Evolutionary conservation across 2,797 vertebrate genomes (phyloP).

Genomic region (Sebastes taczanowskii): DNA sequence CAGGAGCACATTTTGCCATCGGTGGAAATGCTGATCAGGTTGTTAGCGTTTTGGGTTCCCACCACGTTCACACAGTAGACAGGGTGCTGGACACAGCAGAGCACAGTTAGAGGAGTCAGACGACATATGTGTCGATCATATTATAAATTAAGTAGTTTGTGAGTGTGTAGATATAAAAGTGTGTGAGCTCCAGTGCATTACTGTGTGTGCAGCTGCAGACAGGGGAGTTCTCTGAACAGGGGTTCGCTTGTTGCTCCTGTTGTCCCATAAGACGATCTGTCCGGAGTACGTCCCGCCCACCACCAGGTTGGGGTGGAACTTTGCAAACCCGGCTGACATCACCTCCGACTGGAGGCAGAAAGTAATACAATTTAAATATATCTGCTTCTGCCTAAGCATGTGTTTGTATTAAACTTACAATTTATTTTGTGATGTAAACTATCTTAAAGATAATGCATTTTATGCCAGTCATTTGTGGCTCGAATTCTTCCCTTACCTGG

Average conservation of each 20-base stretch:
- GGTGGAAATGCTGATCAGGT: slow-evolving; percentile 98
- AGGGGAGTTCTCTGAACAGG: slow-evolving; percentile 97
- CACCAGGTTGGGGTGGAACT: slow-evolving; percentile 98
- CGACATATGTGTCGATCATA: not conserved
- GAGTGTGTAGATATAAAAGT: not conserved
- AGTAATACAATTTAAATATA: not conserved
- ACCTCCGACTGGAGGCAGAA: slow-evolving; percentile 90
- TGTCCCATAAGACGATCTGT: slow-evolving; percentile 99
- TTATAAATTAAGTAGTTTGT: not conserved
- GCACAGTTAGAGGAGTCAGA: not conserved
- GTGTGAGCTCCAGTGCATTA: slow-evolving; percentile 26
- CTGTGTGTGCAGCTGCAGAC: slow-evolving; percentile 87
- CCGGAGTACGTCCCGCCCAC: slow-evolving; percentile 98
- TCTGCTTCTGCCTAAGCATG: not conserved
- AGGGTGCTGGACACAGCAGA: slow-evolving; percentile 86
- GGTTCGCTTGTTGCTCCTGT: slow-evolving; percentile 99
- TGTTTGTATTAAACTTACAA: not conserved
- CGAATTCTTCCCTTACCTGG: slow-evolving; percentile 80
- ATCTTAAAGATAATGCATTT: not conserved
- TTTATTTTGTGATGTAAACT: not conserved
- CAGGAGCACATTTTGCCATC: slow-evolving; percentile 99
- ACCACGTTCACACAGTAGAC: slow-evolving; percentile 98
- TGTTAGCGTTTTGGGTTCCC: slow-evolving; percentile 97
- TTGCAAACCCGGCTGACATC: slow-evolving; percentile 97
- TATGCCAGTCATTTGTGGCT: not conserved